Evolutionary conservation across 2,797 vertebrate genomes (phyloP).

Genomic region (Hemitrygon akajei): DNA sequence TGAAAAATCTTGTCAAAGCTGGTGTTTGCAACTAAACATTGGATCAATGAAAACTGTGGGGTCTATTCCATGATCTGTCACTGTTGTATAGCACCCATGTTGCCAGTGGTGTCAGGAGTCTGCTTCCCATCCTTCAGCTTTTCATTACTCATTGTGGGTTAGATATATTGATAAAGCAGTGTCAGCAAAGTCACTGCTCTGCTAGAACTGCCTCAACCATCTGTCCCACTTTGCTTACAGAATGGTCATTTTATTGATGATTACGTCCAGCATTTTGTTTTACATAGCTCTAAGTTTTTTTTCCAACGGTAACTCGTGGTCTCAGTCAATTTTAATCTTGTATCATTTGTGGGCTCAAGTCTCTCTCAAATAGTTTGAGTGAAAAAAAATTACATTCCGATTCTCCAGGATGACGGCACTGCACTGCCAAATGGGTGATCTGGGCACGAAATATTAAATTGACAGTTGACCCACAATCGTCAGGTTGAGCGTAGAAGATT

Average conservation of each 20-base stretch:
- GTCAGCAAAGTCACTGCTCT: neutral
- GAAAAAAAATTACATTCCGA: no score
- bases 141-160: slow-evolving; percentile 8
- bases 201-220: neutral
- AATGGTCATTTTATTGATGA: neutral
- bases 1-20: slow-evolving; percentile 36
- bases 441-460: no score
- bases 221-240: no score
- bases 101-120: neutral
- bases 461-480: no score
- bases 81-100: neutral
- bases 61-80: neutral
- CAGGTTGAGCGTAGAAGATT: no score
- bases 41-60: neutral
- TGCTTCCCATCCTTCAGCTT: neutral
- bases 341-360: no score
- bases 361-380: no score
- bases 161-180: neutral
- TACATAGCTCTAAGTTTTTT: neutral
- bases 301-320: no score
- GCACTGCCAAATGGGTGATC: no score
- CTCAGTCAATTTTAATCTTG: no score
- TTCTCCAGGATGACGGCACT: no score
- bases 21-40: slow-evolving; percentile 10
- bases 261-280: neutral